Percentiles rank a stretch among this genome's conserved stretches.
These are phyloP conservation scores for Spialia ferax DNA, from an alignment of 2,888 invertebrate species.

Conservation along the genomic window DNA sequence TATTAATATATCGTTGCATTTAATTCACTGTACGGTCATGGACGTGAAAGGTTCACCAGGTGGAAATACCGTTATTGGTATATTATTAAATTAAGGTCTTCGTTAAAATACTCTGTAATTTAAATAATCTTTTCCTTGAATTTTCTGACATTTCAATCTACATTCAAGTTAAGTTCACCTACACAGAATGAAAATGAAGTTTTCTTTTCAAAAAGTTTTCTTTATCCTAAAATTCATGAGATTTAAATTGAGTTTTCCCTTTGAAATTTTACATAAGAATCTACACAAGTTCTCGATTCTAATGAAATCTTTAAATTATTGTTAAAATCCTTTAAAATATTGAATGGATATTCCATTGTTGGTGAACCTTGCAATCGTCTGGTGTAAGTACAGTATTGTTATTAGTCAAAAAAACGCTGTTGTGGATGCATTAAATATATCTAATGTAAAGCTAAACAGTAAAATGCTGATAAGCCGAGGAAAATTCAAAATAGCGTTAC, in stretches of 20 bases:
- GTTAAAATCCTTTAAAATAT: neutral
- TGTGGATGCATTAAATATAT: constrained; percentile 60
- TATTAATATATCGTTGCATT: constrained; percentile 59
- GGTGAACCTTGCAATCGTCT: constrained; percentile 46
- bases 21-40: constrained; percentile 61
- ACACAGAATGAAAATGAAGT: no score
- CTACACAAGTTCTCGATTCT: no score
- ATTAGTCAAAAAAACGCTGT: constrained; percentile 56
- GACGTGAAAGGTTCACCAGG: constrained; percentile 57
- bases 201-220: no score
- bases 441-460: constrained; percentile 50
- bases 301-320: neutral
- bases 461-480: constrained; percentile 48
- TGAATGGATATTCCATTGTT: neutral
- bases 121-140: no score
- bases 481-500: constrained; percentile 41
- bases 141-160: no score
- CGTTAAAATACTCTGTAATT: no score
- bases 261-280: no score
- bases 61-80: neutral
- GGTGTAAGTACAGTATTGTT: constrained; percentile 51
- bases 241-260: no score
- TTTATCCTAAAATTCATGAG: no score
- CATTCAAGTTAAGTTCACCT: no score
- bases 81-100: no score